phyloP scores from a whole-genome alignment of 2,888 invertebrate genomes.

The Pyrrhia umbra region DNA sequence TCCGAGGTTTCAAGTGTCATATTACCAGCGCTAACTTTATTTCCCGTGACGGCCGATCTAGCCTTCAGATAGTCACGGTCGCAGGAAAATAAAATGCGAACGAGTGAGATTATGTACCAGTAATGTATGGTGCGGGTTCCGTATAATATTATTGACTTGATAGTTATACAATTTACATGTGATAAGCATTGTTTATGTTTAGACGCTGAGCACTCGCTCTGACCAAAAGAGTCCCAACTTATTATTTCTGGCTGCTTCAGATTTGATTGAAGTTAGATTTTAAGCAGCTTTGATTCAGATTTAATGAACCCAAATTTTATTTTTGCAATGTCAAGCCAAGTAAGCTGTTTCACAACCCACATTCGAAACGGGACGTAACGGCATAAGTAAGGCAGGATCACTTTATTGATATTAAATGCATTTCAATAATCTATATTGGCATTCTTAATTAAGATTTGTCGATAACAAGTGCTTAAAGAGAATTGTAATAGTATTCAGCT shows the following conservation, averaged over 20 bases:
- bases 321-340: conserved; percentile 14
- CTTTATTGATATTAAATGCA: conserved; percentile 61
- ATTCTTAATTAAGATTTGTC: conserved; percentile 76
- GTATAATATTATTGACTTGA: too few species aligned
- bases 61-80: conserved; percentile 68
- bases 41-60: conserved; percentile 67
- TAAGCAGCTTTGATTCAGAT: background rate
- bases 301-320: conserved; percentile 21
- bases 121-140: conserved; percentile 34
- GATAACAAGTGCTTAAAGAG: conserved; percentile 70
- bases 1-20: conserved; percentile 69
- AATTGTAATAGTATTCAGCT: conserved; percentile 84
- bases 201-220: background rate
- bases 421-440: conserved; percentile 67
- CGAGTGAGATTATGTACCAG: conserved; percentile 40
- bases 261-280: background rate
- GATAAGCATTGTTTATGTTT: conserved; percentile 15
- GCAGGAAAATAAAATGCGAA: conserved; percentile 62
- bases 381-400: conserved; percentile 37
- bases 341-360: conserved; percentile 7
- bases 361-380: conserved; percentile 42
- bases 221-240: background rate
- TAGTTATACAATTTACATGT: conserved; percentile 4
- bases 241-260: background rate
- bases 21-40: conserved; percentile 74